These are phyloP conservation scores for Phymanthus crucifer DNA, from an alignment of 92 coral and sea anemone genomes.

Conservation along the genomic window DNA sequence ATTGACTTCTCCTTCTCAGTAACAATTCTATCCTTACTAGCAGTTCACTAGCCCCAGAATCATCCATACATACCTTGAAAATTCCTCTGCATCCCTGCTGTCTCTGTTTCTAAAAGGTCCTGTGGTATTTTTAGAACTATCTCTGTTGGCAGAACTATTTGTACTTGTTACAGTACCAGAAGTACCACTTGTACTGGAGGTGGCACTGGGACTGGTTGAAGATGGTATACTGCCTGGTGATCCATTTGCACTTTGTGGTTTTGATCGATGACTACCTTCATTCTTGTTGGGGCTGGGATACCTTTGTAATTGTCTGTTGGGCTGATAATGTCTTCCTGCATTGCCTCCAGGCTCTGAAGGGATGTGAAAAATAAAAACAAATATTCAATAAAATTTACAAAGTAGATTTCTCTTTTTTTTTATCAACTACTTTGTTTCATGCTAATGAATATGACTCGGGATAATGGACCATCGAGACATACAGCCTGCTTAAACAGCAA, in stretches of 20 bases:
- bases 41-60: neutral
- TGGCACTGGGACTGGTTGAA: constrained; percentile 27
- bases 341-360: constrained; percentile 31
- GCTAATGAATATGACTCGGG: neutral
- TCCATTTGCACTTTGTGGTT: constrained; percentile 57
- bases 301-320: constrained; percentile 62
- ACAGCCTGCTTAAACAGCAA: too few relatives aligned
- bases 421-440: too few relatives aligned
- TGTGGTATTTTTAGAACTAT: constrained; percentile 31
- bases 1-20: too few relatives aligned
- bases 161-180: constrained; percentile 32
- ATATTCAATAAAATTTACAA: neutral
- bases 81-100: constrained; percentile 46
- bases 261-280: constrained; percentile 33
- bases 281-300: constrained; percentile 27
- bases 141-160: constrained; percentile 44
- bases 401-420: too few relatives aligned
- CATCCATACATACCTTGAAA: constrained; percentile 28
- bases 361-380: neutral
- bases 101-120: constrained; percentile 41
- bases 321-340: constrained; percentile 50
- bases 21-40: too few relatives aligned
- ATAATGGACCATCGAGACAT: too few relatives aligned
- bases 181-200: neutral
- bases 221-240: constrained; percentile 49